Evolutionary conservation across 2,113 vertebrate genomes (phyloP).

Genomic region (Noctilio leporinus): DNA sequence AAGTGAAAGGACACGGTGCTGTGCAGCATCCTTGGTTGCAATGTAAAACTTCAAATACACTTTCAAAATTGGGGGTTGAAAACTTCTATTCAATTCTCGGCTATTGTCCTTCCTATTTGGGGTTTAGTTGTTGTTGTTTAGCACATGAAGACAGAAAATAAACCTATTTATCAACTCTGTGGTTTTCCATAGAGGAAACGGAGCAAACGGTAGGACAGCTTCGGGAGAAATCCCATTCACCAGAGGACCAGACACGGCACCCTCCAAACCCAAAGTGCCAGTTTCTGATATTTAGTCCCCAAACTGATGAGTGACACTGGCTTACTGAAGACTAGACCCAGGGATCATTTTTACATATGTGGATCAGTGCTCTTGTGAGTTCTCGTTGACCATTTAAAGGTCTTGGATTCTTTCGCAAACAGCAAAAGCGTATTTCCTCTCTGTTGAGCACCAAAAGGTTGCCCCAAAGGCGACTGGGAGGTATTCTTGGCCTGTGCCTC

Average conservation of each 20-base stretch:
- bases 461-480: neutral
- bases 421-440: conserved; percentile 6
- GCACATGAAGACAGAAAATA: neutral
- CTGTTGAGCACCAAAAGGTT: neutral
- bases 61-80: neutral
- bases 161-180: neutral
- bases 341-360: neutral
- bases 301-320: neutral
- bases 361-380: neutral
- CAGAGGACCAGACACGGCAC: neutral
- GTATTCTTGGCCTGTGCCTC: neutral
- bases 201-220: neutral
- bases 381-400: neutral
- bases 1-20: neutral
- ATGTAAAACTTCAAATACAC: neutral
- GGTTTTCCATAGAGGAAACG: neutral
- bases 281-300: neutral
- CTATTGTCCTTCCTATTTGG: neutral
- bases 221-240: neutral
- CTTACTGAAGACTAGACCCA: neutral
- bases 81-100: neutral
- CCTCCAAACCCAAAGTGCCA: neutral
- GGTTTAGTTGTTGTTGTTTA: neutral
- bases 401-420: conserved; percentile 19
- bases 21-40: neutral